These are phyloP conservation scores for Hirtodrosophila histrioides DNA, from an alignment of 2,888 invertebrate species.

Conservation along the genomic window DNA sequence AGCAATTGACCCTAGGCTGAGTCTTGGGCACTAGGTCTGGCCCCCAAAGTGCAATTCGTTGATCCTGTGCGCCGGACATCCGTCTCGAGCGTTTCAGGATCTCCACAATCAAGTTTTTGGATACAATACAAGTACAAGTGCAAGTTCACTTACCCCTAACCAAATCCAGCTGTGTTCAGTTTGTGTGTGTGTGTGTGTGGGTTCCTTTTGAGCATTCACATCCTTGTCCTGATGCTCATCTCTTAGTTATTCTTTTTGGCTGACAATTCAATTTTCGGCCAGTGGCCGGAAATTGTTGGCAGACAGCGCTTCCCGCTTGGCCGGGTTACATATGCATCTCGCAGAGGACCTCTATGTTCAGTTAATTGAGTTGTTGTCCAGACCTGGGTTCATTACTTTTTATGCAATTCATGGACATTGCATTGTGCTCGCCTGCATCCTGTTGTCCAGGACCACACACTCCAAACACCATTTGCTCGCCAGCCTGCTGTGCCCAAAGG, in stretches of 20 bases:
- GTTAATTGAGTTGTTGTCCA: slow-evolving; percentile 69
- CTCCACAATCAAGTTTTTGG: slow-evolving; percentile 47
- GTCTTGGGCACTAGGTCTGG: not conserved
- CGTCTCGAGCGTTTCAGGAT: slow-evolving; percentile 27
- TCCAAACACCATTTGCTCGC: slow-evolving; percentile 35
- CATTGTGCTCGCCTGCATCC: slow-evolving; percentile 69
- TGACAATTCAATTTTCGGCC: slow-evolving; percentile 69
- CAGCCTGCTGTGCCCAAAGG: slow-evolving; percentile 49
- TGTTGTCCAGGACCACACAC: slow-evolving; percentile 74
- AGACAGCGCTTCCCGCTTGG: slow-evolving; percentile 55
- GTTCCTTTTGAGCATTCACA: slow-evolving; percentile 22
- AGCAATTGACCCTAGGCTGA: slow-evolving; percentile 13
- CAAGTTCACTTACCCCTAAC: slow-evolving; percentile 52
- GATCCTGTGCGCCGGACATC: slow-evolving; percentile 58
- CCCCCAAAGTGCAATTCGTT: not conserved
- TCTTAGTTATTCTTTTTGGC: slow-evolving; percentile 25
- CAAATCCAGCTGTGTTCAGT: slow-evolving; percentile 30
- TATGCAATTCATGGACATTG: slow-evolving; percentile 73
- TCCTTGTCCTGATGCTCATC: slow-evolving; percentile 34
- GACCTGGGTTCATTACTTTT: slow-evolving; percentile 61
- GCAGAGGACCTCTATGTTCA: slow-evolving; percentile 18
- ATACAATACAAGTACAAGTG: slow-evolving; percentile 28
- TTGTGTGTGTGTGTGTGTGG: slow-evolving; percentile 22
- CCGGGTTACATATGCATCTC: slow-evolving; percentile 58
- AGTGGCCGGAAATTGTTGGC: slow-evolving; percentile 65